phyloP scores from a whole-genome alignment of 2,888 invertebrate species.

The Beris morrisii region DNA sequence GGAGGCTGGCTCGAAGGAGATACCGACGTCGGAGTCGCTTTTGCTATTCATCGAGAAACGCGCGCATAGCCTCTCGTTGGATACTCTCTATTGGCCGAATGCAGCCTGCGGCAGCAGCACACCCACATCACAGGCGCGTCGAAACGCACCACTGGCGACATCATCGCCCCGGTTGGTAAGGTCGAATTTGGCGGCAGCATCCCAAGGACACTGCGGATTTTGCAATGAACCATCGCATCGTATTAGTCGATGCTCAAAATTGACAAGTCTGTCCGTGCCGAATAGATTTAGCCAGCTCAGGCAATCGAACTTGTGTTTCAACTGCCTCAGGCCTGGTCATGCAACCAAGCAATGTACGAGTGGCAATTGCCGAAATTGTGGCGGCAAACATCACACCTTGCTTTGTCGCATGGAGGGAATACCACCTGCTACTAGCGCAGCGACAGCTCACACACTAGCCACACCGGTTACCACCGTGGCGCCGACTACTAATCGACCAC shows the following conservation, averaged over 20 bases:
- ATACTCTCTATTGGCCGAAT: too few species aligned
- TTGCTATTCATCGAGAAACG: too few species aligned
- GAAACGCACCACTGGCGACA: too few species aligned
- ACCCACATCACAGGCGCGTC: too few species aligned
- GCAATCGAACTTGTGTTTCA: constrained; percentile 31
- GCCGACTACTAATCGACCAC: background rate
- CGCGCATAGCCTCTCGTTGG: too few species aligned
- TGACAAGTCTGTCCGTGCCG: constrained; percentile 21
- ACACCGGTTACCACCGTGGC: background rate
- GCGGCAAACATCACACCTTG: constrained; percentile 14
- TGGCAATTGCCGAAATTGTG: constrained; percentile 25
- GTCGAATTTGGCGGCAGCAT: background rate
- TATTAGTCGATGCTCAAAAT: constrained; percentile 18
- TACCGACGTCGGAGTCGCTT: too few species aligned
- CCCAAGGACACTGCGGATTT: background rate
- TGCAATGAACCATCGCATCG: constrained; percentile 20
- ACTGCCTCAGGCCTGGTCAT: constrained; percentile 30
- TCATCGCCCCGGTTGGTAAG: background rate
- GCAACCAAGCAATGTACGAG: constrained; percentile 24
- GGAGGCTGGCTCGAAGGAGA: too few species aligned
- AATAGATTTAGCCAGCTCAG: constrained; percentile 21
- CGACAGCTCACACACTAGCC: constrained; percentile 10
- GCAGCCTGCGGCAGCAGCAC: too few species aligned
- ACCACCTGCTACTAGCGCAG: background rate
- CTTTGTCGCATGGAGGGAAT: too few species aligned